Conservation (phyloP, 2,797 vertebrate species). For the Psittacula derbiana region DNA sequence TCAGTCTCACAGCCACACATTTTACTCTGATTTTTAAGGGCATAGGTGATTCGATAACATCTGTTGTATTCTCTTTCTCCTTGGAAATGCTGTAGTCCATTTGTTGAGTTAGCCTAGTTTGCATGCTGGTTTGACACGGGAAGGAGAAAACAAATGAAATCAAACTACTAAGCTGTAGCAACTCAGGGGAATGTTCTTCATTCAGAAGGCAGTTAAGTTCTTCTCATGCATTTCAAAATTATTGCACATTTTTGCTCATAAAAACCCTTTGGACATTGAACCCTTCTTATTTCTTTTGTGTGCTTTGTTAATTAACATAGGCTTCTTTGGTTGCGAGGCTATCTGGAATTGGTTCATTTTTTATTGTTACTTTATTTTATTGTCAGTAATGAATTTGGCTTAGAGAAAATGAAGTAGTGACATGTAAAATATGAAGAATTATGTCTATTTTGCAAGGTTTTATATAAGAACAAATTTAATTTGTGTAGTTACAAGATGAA, state of each 20-base stretch:
- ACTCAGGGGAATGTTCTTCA: not conserved
- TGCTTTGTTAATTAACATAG: not conserved
- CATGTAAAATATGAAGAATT: not conserved
- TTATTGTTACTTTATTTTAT: not conserved
- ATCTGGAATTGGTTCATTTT: not conserved
- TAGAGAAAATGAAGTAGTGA: not conserved
- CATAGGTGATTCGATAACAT: not conserved
- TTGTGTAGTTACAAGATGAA: not conserved
- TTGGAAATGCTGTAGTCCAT: not conserved
- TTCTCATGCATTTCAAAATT: not conserved
- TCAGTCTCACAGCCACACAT: not conserved
- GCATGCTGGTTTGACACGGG: not conserved
- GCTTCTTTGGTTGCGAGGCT: not conserved
- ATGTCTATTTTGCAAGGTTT: not conserved
- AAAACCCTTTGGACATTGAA: not conserved
- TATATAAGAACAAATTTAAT: not conserved
- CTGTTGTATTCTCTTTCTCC: not conserved
- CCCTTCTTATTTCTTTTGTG: not conserved
- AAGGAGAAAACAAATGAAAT: not conserved
- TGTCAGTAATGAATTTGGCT: not conserved
- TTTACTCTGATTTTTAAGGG: not conserved
- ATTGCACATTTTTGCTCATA: not conserved
- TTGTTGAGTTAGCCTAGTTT: not conserved
- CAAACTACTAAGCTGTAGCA: not conserved
- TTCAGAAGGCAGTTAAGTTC: not conserved